Evolutionary conservation across 2,113 vertebrate genomes (phyloP), one percentile per base, ranked within the genome.

Genomic region (Dermatemys mawii): DNA sequence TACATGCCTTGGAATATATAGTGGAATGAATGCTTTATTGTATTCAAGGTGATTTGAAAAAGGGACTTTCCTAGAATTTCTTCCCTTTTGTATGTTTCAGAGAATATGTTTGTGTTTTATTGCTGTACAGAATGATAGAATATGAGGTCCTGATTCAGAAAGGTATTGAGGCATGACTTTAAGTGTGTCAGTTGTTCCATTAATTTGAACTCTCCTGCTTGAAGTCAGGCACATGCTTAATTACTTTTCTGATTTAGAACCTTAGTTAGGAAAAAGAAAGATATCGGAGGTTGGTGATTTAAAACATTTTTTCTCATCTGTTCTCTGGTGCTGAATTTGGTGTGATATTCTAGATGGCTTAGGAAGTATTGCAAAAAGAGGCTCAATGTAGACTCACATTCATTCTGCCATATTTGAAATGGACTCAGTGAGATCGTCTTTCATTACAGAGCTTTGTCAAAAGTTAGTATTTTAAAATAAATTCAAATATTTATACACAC

Each of bases 241-340:
- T 41, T 76, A 46, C 41, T 46, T 44, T 76, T 76, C 73, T 27
- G 41, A 70, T 81, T 57, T 12, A n/a, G 93, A 82, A 91, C 84
- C 91, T 88, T 89, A 94, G 86, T 87, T 35, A 76, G 80, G 83
- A 63, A 22, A 55, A 44, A 75, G 76, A 82, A 88, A 90, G 86
- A 79, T 89, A 83, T 86, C 26, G 19, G 86, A 90, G 84, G 86
- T 50, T 51, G 55, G 86, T 41, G 73, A 82, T 78, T 94, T 92
- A 90, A 90, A 93, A 46, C 73, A 86, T 57, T 88, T 50, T 48
- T 86, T 53, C 32, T 29, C 50, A 38, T 91, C 91, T 80, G 6
- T 53, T 91, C 89, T 86, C 41, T 54, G 49, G 81, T n/a, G 76
- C 86, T 49, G 70, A 76, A 91, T 49, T 84, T 84, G 73, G 82